These are phyloP conservation scores for Emydura subglobosa DNA, from an alignment of 2,113 vertebrate genomes.

Conservation along the genomic window DNA sequence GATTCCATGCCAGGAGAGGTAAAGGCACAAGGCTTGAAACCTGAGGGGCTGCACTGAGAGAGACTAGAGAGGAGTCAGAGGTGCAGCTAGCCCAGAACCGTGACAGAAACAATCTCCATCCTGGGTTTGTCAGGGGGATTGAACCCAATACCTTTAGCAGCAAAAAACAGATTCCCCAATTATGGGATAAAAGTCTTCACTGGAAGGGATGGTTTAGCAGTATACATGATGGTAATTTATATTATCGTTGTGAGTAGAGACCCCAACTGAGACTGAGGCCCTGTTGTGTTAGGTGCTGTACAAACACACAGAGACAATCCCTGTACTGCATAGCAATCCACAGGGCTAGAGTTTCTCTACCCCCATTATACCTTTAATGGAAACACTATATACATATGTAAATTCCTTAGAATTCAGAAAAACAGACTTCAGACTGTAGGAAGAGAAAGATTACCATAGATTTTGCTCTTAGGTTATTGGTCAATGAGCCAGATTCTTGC, in stretches of 20 bases:
- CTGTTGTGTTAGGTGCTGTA: neutral
- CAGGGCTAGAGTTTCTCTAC: neutral
- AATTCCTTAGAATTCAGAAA: neutral
- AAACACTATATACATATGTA: neutral
- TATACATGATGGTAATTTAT: neutral
- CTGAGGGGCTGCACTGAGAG: neutral
- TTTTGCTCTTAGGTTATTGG: neutral
- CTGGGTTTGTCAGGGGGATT: neutral
- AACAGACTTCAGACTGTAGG: neutral
- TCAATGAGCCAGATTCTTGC: neutral
- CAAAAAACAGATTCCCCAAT: neutral
- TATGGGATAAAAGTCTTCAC: neutral
- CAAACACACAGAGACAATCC: neutral
- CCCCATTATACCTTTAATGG: neutral
- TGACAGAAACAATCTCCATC: neutral
- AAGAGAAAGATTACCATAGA: neutral
- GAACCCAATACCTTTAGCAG: neutral
- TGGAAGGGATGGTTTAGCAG: neutral
- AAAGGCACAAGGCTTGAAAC: neutral
- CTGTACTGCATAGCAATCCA: neutral
- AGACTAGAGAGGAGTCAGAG: neutral
- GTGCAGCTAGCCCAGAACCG: fast-evolving
- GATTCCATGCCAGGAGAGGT: neutral
- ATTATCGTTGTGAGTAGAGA: neutral
- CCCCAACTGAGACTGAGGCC: neutral